A percentile compares a stretch with the other conserved stretches of the same genome.
Conservation (phyloP, 2,797 vertebrate species). For the Onychomys leucogaster region DNA sequence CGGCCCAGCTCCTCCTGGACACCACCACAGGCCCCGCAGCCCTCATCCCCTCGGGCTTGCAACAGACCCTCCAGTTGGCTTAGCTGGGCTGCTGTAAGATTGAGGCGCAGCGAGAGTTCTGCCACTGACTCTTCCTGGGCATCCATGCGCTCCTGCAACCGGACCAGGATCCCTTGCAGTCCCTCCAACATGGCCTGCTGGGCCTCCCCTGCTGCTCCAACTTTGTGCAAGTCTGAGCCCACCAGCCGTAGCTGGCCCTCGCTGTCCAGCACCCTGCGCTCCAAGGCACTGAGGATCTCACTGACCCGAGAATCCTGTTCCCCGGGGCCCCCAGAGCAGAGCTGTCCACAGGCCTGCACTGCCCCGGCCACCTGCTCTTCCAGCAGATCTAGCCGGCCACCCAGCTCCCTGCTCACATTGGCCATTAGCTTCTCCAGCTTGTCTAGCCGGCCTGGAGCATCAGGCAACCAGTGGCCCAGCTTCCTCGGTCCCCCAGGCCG, state of each 20-base stretch:
- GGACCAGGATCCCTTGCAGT: slow-evolving; percentile 86
- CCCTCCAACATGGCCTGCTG: slow-evolving; percentile 84
- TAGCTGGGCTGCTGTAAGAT: slow-evolving; percentile 85
- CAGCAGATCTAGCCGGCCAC: slow-evolving; percentile 86
- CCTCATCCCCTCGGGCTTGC: slow-evolving; percentile 77
- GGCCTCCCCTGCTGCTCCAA: slow-evolving; percentile 89
- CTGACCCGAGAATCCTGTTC: slow-evolving; percentile 81
- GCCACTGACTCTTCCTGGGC: slow-evolving; percentile 81
- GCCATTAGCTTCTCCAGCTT: slow-evolving; percentile 79
- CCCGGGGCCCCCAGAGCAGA: slow-evolving; percentile 83
- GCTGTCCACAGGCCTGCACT: slow-evolving; percentile 88
- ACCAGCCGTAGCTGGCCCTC: slow-evolving; percentile 89
- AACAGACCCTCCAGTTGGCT: slow-evolving; percentile 86
- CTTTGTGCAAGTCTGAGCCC: slow-evolving; percentile 88
- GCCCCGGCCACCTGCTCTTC: slow-evolving; percentile 88
- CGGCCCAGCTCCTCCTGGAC: slow-evolving; percentile 84
- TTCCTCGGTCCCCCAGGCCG: slow-evolving; percentile 36
- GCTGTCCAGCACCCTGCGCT: slow-evolving; percentile 90
- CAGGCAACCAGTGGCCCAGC: slow-evolving; percentile 70
- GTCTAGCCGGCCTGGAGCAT: slow-evolving; percentile 68
- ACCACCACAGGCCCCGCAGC: slow-evolving; percentile 85
- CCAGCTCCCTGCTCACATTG: slow-evolving; percentile 88
- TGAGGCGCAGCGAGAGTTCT: slow-evolving; percentile 87
- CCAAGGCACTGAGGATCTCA: slow-evolving; percentile 89
- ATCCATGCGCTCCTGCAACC: slow-evolving; percentile 82